phyloP scores from a whole-genome alignment of 2,797 vertebrate genomes.

The Sebastes trivittatus region DNA sequence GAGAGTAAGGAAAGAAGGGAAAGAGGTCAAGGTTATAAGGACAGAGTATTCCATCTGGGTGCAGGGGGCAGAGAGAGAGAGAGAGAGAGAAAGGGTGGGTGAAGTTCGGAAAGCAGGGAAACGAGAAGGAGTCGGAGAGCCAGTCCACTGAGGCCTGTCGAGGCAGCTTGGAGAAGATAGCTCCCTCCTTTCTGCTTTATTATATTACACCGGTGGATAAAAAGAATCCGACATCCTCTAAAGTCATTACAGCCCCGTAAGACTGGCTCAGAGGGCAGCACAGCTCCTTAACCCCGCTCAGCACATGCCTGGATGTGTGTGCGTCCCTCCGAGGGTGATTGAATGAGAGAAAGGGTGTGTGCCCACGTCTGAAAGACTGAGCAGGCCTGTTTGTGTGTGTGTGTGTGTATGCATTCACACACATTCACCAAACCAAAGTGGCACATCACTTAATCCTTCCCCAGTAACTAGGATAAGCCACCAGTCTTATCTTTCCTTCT shows the following conservation, averaged over 20 bases:
- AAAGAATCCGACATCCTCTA: slow-evolving; percentile 71
- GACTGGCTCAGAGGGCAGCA: slow-evolving; percentile 63
- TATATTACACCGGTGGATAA: slow-evolving; percentile 72
- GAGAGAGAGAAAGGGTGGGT: neutral
- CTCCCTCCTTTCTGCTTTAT: slow-evolving; percentile 64
- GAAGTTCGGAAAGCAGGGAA: slow-evolving; percentile 12
- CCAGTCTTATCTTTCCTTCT: slow-evolving; percentile 65
- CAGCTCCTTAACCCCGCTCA: slow-evolving; percentile 74
- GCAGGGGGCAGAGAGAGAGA: slow-evolving; percentile 6
- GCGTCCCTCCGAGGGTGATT: slow-evolving; percentile 23
- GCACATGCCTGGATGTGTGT: slow-evolving; percentile 52
- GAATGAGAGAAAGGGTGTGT: slow-evolving; percentile 27
- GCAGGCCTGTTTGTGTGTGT: slow-evolving; percentile 17
- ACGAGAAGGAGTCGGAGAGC: neutral
- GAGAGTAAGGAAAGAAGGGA: slow-evolving; percentile 5
- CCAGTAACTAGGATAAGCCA: slow-evolving; percentile 76
- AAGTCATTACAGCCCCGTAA: slow-evolving; percentile 75
- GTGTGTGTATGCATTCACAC: neutral
- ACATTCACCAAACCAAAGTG: slow-evolving; percentile 53
- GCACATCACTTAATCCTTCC: slow-evolving; percentile 74
- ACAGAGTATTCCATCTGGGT: slow-evolving; percentile 28
- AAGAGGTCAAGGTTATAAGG: slow-evolving; percentile 51
- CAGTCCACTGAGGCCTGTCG: slow-evolving; percentile 34
- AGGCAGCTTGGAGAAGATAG: slow-evolving; percentile 50
- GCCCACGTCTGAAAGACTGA: slow-evolving; percentile 11